Percentiles rank a stretch among this genome's conserved stretches.
Evolutionary conservation across 2,888 invertebrate genomes (phyloP).

Genomic region (Cantharis rustica): DNA sequence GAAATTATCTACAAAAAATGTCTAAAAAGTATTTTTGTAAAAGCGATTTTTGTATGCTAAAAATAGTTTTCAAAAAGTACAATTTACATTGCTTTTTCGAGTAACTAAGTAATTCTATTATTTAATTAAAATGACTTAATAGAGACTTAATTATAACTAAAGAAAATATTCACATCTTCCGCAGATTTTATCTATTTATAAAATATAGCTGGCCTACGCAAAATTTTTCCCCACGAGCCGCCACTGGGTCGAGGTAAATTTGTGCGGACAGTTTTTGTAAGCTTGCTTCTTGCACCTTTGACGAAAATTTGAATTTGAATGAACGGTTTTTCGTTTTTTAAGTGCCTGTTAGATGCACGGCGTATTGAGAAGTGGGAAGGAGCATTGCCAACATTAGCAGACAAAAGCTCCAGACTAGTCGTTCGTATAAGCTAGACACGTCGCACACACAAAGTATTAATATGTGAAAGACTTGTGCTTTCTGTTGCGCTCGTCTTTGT

Average conservation of each 20-base stretch:
- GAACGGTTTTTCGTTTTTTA: slow-evolving; percentile 17
- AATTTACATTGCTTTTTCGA: too few relatives aligned
- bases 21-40: too few relatives aligned
- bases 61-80: too few relatives aligned
- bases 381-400: slow-evolving; percentile 37
- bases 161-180: too few relatives aligned
- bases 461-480: slow-evolving; percentile 34
- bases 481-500: slow-evolving; percentile 17
- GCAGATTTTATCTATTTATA: too few relatives aligned
- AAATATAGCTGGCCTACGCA: too few relatives aligned
- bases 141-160: too few relatives aligned
- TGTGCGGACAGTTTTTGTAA: not conserved
- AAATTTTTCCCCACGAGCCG: too few relatives aligned
- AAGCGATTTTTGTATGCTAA: too few relatives aligned
- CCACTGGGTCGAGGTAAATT: not conserved
- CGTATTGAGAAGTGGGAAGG: slow-evolving; percentile 33
- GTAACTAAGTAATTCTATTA: too few relatives aligned
- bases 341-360: slow-evolving; percentile 33
- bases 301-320: not conserved
- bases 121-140: too few relatives aligned
- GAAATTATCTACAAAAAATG: too few relatives aligned
- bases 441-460: slow-evolving; percentile 38
- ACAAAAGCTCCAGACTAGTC: slow-evolving; percentile 38
- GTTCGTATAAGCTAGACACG: slow-evolving; percentile 38
- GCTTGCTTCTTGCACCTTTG: not conserved